phyloP scores from a whole-genome alignment of 2,113 vertebrate genomes.

The Mus musculus region GRCm39 chr1:77429001-77429500 shows the following conservation, averaged over 20 bases:
- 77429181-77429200: background rate
- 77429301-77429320: background rate
- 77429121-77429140: too few relatives aligned
- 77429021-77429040: background rate
- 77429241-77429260: too few relatives aligned
- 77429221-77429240: background rate
- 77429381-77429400: background rate
- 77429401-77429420: background rate
- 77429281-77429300: background rate
- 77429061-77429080: background rate
- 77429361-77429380: background rate
- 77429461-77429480: slow-evolving; percentile 65
- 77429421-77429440: slow-evolving; percentile 47
- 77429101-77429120: background rate
- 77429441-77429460: slow-evolving; percentile 82
- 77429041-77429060: background rate
- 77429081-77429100: background rate
- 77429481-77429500: slow-evolving; percentile 82
- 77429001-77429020: background rate
- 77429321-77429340: background rate
- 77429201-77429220: background rate
- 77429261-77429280: background rate
- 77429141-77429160: too few relatives aligned
- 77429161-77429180: too few relatives aligned
- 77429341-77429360: background rate